Conservation (phyloP, 2,113 vertebrate genomes). For the Carassius gibelio region DNA sequence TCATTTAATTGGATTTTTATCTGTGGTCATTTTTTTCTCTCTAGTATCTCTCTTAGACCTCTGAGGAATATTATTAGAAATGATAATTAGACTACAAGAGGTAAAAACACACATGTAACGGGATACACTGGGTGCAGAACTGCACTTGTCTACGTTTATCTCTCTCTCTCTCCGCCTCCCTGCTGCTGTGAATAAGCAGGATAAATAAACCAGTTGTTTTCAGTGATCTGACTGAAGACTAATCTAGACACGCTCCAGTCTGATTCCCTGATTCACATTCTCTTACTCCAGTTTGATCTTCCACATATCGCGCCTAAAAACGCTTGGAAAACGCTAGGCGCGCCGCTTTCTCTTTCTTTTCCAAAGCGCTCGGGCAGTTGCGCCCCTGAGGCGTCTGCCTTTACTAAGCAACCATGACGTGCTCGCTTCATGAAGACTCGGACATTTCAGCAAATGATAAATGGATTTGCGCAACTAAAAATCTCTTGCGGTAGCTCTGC, state of each 20-base stretch:
- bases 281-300: background rate
- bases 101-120: background rate
- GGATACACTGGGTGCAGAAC: background rate
- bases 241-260: background rate
- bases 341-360: no score
- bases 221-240: background rate
- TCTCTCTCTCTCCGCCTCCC: background rate
- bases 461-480: no score
- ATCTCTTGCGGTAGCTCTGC: no score
- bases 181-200: background rate
- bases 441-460: no score
- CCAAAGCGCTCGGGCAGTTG: no score
- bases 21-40: conserved; percentile 14
- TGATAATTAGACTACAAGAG: conserved; percentile 23
- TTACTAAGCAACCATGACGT: no score
- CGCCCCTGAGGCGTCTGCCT: no score
- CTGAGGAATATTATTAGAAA: conserved; percentile 8
- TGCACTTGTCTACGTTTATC: background rate
- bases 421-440: no score
- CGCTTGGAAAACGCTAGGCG: no score
- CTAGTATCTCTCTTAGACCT: conserved; percentile 19
- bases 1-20: conserved; percentile 27
- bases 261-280: background rate
- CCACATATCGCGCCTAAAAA: no score
- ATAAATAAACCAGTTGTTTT: background rate